A percentile compares a stretch with the other conserved stretches of the same genome.
phyloP scores from a whole-genome alignment of 2,113 vertebrate species.

The Oenanthe melanoleuca region DNA sequence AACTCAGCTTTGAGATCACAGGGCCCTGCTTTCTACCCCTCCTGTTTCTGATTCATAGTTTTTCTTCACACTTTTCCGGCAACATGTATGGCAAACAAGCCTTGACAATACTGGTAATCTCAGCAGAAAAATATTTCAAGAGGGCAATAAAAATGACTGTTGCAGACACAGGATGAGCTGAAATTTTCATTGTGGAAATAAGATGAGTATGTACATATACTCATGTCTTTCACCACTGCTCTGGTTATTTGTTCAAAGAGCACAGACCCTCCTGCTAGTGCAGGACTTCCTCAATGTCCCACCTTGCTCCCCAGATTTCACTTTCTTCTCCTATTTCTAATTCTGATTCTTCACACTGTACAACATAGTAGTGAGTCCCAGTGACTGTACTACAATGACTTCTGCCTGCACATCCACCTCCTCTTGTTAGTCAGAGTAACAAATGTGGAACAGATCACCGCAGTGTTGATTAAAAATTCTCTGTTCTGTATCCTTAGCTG shows the following conservation, averaged over 20 bases:
- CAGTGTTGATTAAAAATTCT: background rate
- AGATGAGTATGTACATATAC: background rate
- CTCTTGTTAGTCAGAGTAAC: background rate
- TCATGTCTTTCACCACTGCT: background rate
- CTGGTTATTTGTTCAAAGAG: background rate
- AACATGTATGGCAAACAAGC: background rate
- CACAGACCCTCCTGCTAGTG: accelerated
- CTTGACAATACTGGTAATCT: background rate
- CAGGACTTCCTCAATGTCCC: background rate
- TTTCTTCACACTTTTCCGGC: background rate
- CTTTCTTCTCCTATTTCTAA: background rate
- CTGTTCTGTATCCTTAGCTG: background rate
- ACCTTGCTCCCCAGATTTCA: background rate
- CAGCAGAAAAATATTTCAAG: background rate
- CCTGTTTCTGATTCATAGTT: background rate
- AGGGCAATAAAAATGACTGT: background rate
- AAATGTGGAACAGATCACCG: background rate
- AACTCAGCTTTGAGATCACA: background rate
- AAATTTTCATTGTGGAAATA: background rate
- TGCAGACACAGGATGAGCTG: background rate
- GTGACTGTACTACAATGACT: background rate
- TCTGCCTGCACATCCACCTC: conserved; percentile 11
- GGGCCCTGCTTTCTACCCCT: background rate
- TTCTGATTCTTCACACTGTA: background rate
- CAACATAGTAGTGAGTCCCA: background rate